Evolutionary conservation across 53 echinoderm and acorn worm genomes (phyloP).

Genomic region (Crossaster papposus): DNA sequence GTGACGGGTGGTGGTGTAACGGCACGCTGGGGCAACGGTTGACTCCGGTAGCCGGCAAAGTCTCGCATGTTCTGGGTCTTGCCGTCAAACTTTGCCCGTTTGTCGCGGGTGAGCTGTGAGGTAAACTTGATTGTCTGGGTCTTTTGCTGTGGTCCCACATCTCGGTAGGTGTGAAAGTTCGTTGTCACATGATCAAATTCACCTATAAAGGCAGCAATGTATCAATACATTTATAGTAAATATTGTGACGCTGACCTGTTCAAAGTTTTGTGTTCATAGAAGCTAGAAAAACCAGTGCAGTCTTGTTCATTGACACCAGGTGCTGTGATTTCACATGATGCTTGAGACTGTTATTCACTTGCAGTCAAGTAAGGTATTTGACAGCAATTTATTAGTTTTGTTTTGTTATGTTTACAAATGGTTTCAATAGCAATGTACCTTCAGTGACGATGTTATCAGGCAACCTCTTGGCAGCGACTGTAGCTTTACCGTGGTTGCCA

Average conservation of each 20-base stretch:
- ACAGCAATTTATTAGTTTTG: too few species aligned
- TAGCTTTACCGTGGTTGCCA: conserved; percentile 60
- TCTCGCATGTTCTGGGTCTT: conserved; percentile 83
- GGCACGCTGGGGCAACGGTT: conserved; percentile 73
- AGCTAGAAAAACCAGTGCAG: too few species aligned
- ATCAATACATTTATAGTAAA: too few species aligned
- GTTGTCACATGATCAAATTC: conserved; percentile 84
- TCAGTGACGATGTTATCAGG: conserved; percentile 59
- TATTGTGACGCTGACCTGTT: too few species aligned
- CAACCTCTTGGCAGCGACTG: conserved; percentile 59
- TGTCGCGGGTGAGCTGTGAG: conserved; percentile 51
- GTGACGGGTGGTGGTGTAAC: conserved; percentile 79
- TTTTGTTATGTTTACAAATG: too few species aligned
- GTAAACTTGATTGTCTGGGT: conserved; percentile 61
- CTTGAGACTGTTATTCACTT: too few species aligned
- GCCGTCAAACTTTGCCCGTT: conserved; percentile 66
- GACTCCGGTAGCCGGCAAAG: conserved; percentile 77
- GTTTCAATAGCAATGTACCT: conserved; percentile 51
- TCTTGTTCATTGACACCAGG: too few species aligned
- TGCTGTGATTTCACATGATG: too few species aligned
- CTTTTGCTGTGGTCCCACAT: conserved; percentile 88
- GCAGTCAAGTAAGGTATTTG: too few species aligned
- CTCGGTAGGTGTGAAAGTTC: conserved; percentile 77
- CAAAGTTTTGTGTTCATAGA: too few species aligned
- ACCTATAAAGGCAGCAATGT: conserved; percentile 57